Evolutionary conservation across 35 echinoderm and acorn worm genomes (phyloP).

Genomic region (Ophioderma brevispina): DNA sequence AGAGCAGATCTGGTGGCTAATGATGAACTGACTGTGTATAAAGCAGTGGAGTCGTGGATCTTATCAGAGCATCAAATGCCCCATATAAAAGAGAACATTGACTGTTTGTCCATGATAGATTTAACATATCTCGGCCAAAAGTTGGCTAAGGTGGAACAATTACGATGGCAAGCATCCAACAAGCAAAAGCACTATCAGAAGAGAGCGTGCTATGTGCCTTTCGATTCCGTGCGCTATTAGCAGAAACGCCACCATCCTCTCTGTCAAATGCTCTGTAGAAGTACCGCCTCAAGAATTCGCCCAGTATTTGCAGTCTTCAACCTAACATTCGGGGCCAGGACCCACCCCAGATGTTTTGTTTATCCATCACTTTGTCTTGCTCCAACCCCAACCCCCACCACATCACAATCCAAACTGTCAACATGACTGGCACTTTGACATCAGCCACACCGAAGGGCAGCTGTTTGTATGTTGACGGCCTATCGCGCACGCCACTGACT

Average conservation of each 20-base stretch:
- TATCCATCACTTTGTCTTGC: background rate
- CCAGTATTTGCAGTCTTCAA: background rate
- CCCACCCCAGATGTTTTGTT: background rate
- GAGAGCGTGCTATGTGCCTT: background rate
- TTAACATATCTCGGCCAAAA: background rate
- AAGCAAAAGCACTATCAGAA: background rate
- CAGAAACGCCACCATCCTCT: background rate
- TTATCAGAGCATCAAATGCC: background rate
- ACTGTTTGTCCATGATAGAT: background rate
- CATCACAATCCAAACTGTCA: background rate
- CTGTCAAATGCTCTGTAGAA: background rate
- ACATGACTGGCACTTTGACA: constrained; percentile 7
- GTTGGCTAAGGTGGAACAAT: background rate
- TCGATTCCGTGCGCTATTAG: background rate
- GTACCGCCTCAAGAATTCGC: background rate
- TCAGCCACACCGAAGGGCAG: background rate
- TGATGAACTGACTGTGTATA: background rate
- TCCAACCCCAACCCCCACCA: too few relatives aligned
- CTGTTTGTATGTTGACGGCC: background rate
- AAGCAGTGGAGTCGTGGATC: background rate
- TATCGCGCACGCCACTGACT: background rate
- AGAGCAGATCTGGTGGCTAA: background rate
- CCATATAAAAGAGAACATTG: background rate
- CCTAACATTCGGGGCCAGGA: background rate
- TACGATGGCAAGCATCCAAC: background rate